Conservation (phyloP, 2,113 vertebrate genomes). For the Marmota monax region DNA sequence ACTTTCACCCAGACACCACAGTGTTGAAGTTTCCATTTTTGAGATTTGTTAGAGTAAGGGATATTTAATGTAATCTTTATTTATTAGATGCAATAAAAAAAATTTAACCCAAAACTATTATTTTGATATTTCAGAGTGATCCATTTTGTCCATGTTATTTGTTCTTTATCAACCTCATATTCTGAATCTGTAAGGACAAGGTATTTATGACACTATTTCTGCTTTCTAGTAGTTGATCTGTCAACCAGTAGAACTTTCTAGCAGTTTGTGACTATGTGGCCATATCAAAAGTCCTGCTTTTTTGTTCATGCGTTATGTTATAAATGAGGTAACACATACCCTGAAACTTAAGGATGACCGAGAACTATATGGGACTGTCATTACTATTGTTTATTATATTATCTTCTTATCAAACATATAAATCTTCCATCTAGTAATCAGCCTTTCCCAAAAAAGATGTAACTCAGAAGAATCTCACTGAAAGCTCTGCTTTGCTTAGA, state of each 20-base stretch:
- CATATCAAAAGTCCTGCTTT: background rate
- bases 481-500: background rate
- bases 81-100: background rate
- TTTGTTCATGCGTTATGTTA: background rate
- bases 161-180: background rate
- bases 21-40: background rate
- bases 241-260: background rate
- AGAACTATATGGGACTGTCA: background rate
- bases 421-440: background rate
- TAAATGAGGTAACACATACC: background rate
- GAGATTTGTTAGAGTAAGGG: background rate
- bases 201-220: background rate
- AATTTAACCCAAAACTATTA: background rate
- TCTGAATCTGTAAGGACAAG: background rate
- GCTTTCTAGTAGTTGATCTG: background rate
- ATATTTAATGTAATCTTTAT: background rate
- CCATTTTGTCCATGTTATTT: background rate
- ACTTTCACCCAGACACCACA: background rate
- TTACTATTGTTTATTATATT: constrained; percentile 14
- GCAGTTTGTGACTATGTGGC: background rate
- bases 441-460: background rate
- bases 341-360: background rate
- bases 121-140: background rate
- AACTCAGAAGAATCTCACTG: background rate
- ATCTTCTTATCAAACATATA: background rate